These are phyloP conservation scores for Drosophila lowei DNA, from an alignment of 1,140 invertebrate species.

Conservation along the genomic window DNA sequence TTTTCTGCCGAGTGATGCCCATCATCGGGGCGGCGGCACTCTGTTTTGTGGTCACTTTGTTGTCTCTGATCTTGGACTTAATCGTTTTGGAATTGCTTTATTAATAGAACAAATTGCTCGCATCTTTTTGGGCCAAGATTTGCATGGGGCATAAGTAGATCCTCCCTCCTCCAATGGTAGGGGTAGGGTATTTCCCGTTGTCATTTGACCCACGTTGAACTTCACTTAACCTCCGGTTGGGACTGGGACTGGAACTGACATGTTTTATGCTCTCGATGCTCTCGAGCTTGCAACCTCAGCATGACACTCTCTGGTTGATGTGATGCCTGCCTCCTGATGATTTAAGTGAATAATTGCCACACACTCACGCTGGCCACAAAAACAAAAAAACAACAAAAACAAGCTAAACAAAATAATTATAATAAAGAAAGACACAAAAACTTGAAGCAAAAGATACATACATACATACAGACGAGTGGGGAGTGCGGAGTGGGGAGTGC, in stretches of 20 bases:
- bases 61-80: slow-evolving; percentile 59
- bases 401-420: slow-evolving; percentile 44
- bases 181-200: slow-evolving; percentile 19
- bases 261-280: slow-evolving; percentile 55
- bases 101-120: slow-evolving; percentile 74
- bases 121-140: slow-evolving; percentile 15
- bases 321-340: slow-evolving; percentile 55
- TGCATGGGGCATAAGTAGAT: neutral
- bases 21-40: slow-evolving; percentile 22
- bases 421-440: slow-evolving; percentile 47
- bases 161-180: neutral
- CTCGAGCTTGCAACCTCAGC: slow-evolving; percentile 63
- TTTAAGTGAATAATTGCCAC: slow-evolving; percentile 80
- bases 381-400: slow-evolving; percentile 12
- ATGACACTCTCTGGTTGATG: slow-evolving; percentile 60
- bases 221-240: slow-evolving; percentile 20
- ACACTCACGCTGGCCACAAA: slow-evolving; percentile 38
- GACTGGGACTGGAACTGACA: slow-evolving; percentile 12
- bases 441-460: no score
- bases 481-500: no score
- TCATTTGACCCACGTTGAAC: slow-evolving; percentile 18
- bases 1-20: slow-evolving; percentile 36
- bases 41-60: slow-evolving; percentile 57
- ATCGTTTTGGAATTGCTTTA: slow-evolving; percentile 80
- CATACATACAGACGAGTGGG: no score